Conservation (phyloP, 2,888 invertebrate genomes). For the Hoplodrina ambigua region DNA sequence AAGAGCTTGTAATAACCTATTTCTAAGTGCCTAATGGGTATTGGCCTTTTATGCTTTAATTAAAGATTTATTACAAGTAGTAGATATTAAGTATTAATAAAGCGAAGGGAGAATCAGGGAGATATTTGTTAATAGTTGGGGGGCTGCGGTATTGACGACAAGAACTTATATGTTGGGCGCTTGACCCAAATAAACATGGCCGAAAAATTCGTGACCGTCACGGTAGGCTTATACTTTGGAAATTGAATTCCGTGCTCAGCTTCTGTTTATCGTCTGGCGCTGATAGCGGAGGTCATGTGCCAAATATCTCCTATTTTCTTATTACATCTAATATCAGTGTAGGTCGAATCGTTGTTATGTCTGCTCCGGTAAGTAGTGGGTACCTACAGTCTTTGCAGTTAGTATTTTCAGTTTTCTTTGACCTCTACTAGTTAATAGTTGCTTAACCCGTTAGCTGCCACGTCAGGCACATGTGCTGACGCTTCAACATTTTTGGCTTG, state of each 20-base stretch:
- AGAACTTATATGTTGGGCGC: constrained; percentile 81
- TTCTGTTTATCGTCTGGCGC: constrained; percentile 71
- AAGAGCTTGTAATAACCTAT: not conserved
- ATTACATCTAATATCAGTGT: constrained; percentile 59
- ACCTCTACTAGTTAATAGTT: constrained; percentile 5
- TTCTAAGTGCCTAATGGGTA: not conserved
- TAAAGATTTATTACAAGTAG: constrained; percentile 47
- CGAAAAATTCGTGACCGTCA: constrained; percentile 80
- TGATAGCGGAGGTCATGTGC: constrained; percentile 67
- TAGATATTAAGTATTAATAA: constrained; percentile 47
- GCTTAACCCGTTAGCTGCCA: too few relatives aligned
- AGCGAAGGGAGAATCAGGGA: constrained; percentile 50
- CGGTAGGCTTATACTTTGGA: constrained; percentile 76
- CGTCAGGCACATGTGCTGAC: too few relatives aligned
- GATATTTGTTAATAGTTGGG: constrained; percentile 71
- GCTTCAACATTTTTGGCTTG: too few relatives aligned
- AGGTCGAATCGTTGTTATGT: constrained; percentile 39
- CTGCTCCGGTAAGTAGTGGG: not conserved
- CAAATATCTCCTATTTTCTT: constrained; percentile 67
- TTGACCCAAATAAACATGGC: constrained; percentile 84
- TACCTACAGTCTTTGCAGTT: too few relatives aligned
- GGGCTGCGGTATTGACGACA: constrained; percentile 68
- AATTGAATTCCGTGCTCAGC: constrained; percentile 78
- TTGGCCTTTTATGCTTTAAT: constrained; percentile 31
- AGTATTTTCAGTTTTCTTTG: constrained; percentile 6